phyloP scores from a whole-genome alignment of 2,888 invertebrate species.

The Venustoraphidia nigricollis region DNA sequence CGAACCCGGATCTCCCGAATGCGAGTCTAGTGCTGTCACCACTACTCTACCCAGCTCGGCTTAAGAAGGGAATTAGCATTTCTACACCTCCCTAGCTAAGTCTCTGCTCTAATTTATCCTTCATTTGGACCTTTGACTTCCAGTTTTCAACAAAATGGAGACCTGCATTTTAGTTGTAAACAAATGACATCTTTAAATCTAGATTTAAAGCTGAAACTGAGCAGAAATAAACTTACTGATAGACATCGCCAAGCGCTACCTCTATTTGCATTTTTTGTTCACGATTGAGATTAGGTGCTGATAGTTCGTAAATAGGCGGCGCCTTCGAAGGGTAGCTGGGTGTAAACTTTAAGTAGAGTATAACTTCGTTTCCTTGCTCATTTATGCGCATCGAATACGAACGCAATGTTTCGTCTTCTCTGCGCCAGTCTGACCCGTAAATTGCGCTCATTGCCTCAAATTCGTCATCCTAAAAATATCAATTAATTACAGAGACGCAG shows the following conservation, averaged over 20 bases:
- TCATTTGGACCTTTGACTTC: no score
- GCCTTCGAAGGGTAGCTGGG: conserved; percentile 43
- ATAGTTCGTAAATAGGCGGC: conserved; percentile 53
- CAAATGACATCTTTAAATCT: no score
- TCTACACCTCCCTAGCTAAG: no score
- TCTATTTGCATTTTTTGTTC: conserved; percentile 39
- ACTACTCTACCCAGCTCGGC: no score
- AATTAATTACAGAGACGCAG: no score
- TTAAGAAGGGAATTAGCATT: no score
- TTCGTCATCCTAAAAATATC: conserved; percentile 39
- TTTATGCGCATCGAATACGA: conserved; percentile 43
- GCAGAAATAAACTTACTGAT: conserved; percentile 38
- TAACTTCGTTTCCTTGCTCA: conserved; percentile 33
- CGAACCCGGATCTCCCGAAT: no score
- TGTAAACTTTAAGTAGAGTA: conserved; percentile 46
- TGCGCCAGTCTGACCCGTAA: conserved; percentile 51
- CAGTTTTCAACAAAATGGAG: no score
- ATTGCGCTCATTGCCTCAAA: conserved; percentile 57
- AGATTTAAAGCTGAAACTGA: no score
- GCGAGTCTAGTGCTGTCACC: no score
- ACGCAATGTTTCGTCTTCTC: conserved; percentile 36
- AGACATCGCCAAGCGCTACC: conserved; percentile 42
- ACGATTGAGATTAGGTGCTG: conserved; percentile 53
- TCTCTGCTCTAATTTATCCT: no score
- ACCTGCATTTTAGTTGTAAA: no score